A percentile compares a stretch with the other conserved stretches of the same genome.
Conservation (phyloP, 2,113 vertebrate species). For the Morone saxatilis region DNA sequence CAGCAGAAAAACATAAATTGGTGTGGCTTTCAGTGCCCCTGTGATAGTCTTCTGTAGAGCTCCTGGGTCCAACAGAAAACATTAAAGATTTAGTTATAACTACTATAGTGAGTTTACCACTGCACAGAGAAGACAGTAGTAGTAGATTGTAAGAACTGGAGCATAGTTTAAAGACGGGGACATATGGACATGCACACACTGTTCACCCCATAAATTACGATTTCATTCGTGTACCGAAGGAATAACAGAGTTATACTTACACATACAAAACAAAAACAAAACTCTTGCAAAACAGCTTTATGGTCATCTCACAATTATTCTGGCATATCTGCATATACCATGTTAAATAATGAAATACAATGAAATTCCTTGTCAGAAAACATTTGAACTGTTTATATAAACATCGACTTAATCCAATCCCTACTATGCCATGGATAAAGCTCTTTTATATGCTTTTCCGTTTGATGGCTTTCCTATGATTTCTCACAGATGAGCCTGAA, state of each 20-base stretch:
- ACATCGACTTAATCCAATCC: not conserved
- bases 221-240: slow-evolving; percentile 23
- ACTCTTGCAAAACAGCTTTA: not conserved
- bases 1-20: slow-evolving; percentile 28
- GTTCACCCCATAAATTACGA: slow-evolving; percentile 19
- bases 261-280: too few species aligned
- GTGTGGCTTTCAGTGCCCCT: slow-evolving; percentile 23
- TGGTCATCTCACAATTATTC: not conserved
- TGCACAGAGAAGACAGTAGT: slow-evolving; percentile 6
- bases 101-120: slow-evolving; percentile 11
- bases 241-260: slow-evolving; percentile 7
- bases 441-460: slow-evolving; percentile 5
- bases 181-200: slow-evolving; percentile 1
- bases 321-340: slow-evolving; percentile 8
- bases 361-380: slow-evolving; percentile 31
- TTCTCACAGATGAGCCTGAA: slow-evolving; percentile 13
- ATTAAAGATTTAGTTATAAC: slow-evolving; percentile 51
- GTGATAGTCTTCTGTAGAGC: slow-evolving; percentile 15
- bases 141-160: slow-evolving; percentile 42
- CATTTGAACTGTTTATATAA: slow-evolving; percentile 21
- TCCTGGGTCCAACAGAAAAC: slow-evolving; percentile 6
- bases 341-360: slow-evolving; percentile 36
- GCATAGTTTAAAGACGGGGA: slow-evolving; percentile 44
- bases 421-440: not conserved
- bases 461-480: slow-evolving; percentile 7